Conservation (phyloP, 2,888 invertebrate genomes). For the Dynastes tityus region DNA sequence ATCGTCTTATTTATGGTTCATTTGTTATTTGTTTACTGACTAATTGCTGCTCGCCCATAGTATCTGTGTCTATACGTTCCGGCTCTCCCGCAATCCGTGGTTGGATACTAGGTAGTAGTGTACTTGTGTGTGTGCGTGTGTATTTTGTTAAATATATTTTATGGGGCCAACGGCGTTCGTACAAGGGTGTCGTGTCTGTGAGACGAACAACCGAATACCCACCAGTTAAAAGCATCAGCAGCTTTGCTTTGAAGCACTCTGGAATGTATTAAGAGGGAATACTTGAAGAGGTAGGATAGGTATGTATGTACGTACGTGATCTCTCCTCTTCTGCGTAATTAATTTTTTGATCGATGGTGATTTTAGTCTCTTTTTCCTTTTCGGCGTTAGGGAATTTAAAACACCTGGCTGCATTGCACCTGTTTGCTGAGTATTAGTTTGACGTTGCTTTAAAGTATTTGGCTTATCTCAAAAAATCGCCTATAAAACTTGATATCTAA, state of each 20-base stretch:
- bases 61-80: constrained; percentile 57
- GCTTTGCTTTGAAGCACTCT: constrained; percentile 6
- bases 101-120: constrained; percentile 15
- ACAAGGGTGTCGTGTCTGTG: constrained; percentile 43
- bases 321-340: constrained; percentile 27
- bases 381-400: background rate
- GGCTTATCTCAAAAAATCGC: background rate
- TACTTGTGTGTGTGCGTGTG: constrained; percentile 45
- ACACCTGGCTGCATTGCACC: background rate
- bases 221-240: constrained; percentile 22
- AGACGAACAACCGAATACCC: constrained; percentile 24
- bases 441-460: background rate
- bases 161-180: constrained; percentile 58
- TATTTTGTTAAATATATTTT: constrained; percentile 60
- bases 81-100: constrained; percentile 47
- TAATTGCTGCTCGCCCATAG: constrained; percentile 65
- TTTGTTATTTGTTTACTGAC: constrained; percentile 69
- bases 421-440: background rate
- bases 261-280: constrained; percentile 12
- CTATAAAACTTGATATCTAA: no score
- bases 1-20: constrained; percentile 67
- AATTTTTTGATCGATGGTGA: constrained; percentile 28
- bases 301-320: background rate
- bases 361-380: background rate
- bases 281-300: background rate